These are phyloP conservation scores for Rhinopomastus cyanomelas DNA, from an alignment of 2,113 vertebrate genomes.

Conservation along the genomic window DNA sequence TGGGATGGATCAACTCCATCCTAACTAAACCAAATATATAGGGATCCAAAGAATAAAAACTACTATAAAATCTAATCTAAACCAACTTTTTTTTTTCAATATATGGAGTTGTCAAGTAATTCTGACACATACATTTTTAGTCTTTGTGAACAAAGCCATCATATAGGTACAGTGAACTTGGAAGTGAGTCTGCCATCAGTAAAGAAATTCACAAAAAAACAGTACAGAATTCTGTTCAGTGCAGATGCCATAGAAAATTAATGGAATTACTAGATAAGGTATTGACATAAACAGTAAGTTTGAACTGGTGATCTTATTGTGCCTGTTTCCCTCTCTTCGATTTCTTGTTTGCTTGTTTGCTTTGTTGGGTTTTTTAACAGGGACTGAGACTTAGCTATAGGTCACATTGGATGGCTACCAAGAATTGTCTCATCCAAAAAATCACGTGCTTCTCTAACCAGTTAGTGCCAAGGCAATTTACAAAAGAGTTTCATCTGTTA, in stretches of 20 bases:
- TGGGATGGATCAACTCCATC: no score
- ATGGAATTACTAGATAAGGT: background rate
- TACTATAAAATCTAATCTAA: background rate
- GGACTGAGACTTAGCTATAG: background rate
- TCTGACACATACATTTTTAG: background rate
- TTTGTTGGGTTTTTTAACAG: background rate
- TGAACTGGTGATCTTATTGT: background rate
- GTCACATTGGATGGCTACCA: slow-evolving; percentile 17
- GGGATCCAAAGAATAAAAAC: background rate
- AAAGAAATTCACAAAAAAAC: background rate
- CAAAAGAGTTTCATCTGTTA: background rate
- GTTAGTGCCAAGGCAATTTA: background rate
- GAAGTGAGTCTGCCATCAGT: background rate
- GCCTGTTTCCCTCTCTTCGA: background rate
- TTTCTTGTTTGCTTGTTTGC: background rate
- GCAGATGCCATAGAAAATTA: background rate
- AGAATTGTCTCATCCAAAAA: background rate
- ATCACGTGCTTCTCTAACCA: background rate
- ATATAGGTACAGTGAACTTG: background rate
- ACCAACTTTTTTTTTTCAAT: background rate
- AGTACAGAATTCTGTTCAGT: background rate
- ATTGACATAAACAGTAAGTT: background rate
- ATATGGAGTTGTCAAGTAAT: background rate
- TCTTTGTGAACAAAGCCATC: background rate
- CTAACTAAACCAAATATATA: no score